Conservation (phyloP, 2,797 vertebrate species). For the Brachymystax lenok region DNA sequence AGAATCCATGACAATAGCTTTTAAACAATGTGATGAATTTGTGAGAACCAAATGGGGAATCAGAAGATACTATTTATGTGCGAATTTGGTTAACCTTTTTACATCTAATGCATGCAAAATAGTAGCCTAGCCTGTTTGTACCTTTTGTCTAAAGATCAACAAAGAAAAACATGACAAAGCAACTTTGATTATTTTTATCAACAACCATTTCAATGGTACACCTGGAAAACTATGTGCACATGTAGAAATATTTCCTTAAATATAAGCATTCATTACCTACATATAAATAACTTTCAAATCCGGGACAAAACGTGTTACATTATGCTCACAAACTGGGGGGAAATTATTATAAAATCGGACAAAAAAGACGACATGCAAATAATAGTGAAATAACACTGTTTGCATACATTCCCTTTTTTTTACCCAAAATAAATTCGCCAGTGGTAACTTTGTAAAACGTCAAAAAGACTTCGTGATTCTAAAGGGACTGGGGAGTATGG, state of each 20-base stretch:
- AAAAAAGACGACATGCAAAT: constrained; percentile 93
- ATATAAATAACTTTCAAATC: constrained; percentile 98
- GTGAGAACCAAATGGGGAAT: not conserved
- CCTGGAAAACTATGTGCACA: constrained; percentile 99
- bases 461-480: constrained; percentile 90
- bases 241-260: constrained; percentile 99
- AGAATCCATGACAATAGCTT: not conserved
- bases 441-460: constrained; percentile 87
- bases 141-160: not conserved
- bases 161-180: constrained; percentile 68
- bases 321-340: constrained; percentile 88
- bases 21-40: not conserved
- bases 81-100: not conserved
- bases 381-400: constrained; percentile 90
- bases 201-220: constrained; percentile 99
- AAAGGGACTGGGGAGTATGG: constrained; percentile 83
- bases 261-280: constrained; percentile 99
- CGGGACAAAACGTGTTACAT: constrained; percentile 91
- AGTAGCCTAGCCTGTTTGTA: not conserved
- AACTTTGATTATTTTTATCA: constrained; percentile 86
- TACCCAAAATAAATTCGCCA: constrained; percentile 85
- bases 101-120: not conserved
- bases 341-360: constrained; percentile 79
- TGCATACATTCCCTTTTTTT: constrained; percentile 78
- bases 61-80: not conserved